A percentile compares a stretch with the other conserved stretches of the same genome.
phyloP scores from a whole-genome alignment of 2,888 invertebrate species.

The Melanotus villosus region DNA sequence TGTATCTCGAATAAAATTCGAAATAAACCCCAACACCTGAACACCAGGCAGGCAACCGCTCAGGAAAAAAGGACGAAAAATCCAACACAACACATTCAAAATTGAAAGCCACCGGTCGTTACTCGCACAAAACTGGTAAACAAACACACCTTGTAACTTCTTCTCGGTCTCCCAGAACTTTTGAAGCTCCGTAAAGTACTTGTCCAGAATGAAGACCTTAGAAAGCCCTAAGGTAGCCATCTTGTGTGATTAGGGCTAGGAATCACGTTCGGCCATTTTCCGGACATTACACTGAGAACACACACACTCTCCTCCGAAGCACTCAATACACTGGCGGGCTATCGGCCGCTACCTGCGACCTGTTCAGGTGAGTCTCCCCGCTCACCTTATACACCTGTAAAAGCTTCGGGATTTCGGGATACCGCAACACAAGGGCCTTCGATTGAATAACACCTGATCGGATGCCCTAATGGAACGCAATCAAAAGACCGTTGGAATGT shows the following conservation, averaged over 20 bases:
- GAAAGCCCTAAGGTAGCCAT: conserved; percentile 97
- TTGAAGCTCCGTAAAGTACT: conserved; percentile 96
- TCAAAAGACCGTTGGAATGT: not conserved
- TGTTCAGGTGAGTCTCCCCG: conserved; percentile 63
- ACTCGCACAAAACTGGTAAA: conserved; percentile 29
- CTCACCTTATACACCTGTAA: conserved; percentile 63
- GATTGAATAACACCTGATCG: conserved; percentile 38
- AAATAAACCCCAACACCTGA: too few relatives aligned
- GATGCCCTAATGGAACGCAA: not conserved
- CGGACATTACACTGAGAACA: conserved; percentile 59
- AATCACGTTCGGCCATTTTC: conserved; percentile 61
- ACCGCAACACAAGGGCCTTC: conserved; percentile 44
- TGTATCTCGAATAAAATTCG: too few relatives aligned
- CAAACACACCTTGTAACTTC: conserved; percentile 88
- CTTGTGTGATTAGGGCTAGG: conserved; percentile 56
- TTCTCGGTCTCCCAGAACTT: conserved; percentile 98
- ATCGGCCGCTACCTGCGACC: conserved; percentile 61
- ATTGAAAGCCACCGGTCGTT: not conserved
- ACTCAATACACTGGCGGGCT: conserved; percentile 51
- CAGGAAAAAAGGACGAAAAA: not conserved
- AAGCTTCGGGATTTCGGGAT: conserved; percentile 55
- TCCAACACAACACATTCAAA: conserved; percentile 9
- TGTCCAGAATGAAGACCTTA: conserved; percentile 98
- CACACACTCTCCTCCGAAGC: conserved; percentile 48
- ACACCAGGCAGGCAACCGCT: not conserved